Evolutionary conservation across 2,888 invertebrate species (phyloP), one percentile per base, ranked within the genome.

Genomic region (Monopis laevigella): DNA sequence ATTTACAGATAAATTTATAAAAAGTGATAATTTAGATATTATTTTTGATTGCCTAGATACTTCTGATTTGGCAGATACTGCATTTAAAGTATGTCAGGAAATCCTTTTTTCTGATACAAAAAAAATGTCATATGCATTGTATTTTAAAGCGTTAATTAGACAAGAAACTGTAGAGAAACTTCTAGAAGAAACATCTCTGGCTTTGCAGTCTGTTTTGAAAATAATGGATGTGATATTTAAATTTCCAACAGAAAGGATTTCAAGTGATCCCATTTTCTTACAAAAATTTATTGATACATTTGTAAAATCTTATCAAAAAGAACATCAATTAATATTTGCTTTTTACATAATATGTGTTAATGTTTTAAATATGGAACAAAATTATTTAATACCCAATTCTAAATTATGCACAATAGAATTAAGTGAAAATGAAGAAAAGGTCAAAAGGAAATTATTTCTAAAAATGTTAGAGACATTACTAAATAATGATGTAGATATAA

Each of bases 161-260:
- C 73, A 71, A 51, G 70, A 74, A 16, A 74, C 65, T 46, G 58
- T 75, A 17, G 61, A 69, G 46, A 58, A 65, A 4, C 47, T 81
- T 5, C 64, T 75, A 0, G 56, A 65, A 1, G 72, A 80, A 47
- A 80, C 71, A 45, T 75, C 77, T 0, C 80, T 81, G 29, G 74
- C 70, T 27, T 70, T 82, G 40, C 72, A 73, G 48, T 68, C 72
- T 0, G 72, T 80, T 1, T 51, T 80, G 2, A 78, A 73, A 62
- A 66, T 78, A 4, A 71, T 81, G 71, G 63, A 59, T 44, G 46
- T 61, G 1, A 67, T 78, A 42, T 70, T 78, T 36, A 65, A 66
- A 28, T 74, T 67, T 30, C 65, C 72, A 0, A 63, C 62, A 42
- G 59, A 61, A 16, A 51, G 67, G n/a, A 56, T 60, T 0, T 54